phyloP scores from a whole-genome alignment of 2,797 vertebrate genomes.

The Hybognathus amarus region DNA sequence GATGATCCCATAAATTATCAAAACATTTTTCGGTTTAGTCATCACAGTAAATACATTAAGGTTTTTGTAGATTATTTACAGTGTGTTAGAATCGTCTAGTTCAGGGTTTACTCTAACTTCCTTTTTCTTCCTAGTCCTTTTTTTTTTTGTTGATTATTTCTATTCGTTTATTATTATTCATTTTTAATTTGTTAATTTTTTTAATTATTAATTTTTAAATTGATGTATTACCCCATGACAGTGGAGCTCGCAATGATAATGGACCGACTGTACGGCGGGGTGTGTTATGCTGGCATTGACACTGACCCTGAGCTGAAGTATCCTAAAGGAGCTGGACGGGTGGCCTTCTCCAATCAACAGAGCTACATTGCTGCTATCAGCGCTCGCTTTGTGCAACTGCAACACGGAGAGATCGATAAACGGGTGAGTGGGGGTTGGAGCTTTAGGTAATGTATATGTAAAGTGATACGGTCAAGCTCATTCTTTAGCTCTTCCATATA shows the following conservation, averaged over 20 bases:
- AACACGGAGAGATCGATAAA: slow-evolving; percentile 99
- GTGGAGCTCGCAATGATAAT: slow-evolving; percentile 99
- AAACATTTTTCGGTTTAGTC: no score
- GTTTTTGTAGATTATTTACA: neutral
- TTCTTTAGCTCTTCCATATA: neutral
- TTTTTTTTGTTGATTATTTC: neutral
- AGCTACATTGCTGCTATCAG: slow-evolving; percentile 99
- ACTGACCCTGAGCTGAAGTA: slow-evolving; percentile 99
- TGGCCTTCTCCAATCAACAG: slow-evolving; percentile 99
- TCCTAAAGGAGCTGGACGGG: slow-evolving; percentile 97
- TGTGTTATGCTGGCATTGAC: slow-evolving; percentile 99
- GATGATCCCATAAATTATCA: neutral
- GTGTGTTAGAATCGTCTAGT: neutral
- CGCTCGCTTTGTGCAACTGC: slow-evolving; percentile 99
- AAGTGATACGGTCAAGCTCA: neutral
- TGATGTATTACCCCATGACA: slow-evolving; percentile 65
- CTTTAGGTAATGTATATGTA: slow-evolving; percentile 5
- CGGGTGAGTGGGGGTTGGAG: slow-evolving; percentile 80
- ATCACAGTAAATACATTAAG: neutral
- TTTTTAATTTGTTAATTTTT: no score
- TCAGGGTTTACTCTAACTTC: neutral
- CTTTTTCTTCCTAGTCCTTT: neutral
- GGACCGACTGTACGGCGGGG: slow-evolving; percentile 97
- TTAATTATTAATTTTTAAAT: no score
- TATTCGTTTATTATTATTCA: neutral